Conservation (phyloP, 1,140 invertebrate species). For the Halictus rubicundus region DNA sequence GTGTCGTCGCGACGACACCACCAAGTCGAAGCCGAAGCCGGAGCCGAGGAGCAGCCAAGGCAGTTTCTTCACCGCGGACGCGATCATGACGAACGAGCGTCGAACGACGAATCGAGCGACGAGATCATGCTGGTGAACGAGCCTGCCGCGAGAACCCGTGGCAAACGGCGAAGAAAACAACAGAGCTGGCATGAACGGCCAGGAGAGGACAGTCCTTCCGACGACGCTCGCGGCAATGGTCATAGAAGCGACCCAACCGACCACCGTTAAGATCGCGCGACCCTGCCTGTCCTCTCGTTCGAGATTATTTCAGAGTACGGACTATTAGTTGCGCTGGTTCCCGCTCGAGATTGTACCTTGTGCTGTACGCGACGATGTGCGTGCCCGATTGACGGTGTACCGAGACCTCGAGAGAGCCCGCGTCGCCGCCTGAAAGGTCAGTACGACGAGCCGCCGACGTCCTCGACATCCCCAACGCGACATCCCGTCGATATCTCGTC, state of each 20-base stretch:
- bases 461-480: too few relatives aligned
- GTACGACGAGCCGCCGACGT: not conserved
- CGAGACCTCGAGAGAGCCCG: too few relatives aligned
- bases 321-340: conserved; percentile 23
- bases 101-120: not conserved
- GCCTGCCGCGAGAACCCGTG: conserved; percentile 6
- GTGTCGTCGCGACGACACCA: not conserved
- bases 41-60: not conserved
- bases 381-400: conserved; percentile 17
- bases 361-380: conserved; percentile 19
- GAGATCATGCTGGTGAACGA: conserved; percentile 35
- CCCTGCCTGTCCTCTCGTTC: conserved; percentile 1
- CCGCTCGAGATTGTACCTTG: conserved; percentile 12
- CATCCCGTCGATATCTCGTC: too few relatives aligned
- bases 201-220: conserved; percentile 43
- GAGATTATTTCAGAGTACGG: conserved; percentile 1
- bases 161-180: conserved; percentile 29
- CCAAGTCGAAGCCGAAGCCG: too few relatives aligned
- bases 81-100: conserved; percentile 16
- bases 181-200: conserved; percentile 54
- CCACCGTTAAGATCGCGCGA: not conserved
- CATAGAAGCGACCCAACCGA: conserved; percentile 48
- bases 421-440: conserved; percentile 27
- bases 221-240: conserved; percentile 53
- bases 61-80: not conserved